Percentiles rank a stretch among this genome's conserved stretches.
These are phyloP conservation scores for Poeciliopsis infans DNA, from an alignment of 2,797 vertebrate species.

Conservation along the genomic window DNA sequence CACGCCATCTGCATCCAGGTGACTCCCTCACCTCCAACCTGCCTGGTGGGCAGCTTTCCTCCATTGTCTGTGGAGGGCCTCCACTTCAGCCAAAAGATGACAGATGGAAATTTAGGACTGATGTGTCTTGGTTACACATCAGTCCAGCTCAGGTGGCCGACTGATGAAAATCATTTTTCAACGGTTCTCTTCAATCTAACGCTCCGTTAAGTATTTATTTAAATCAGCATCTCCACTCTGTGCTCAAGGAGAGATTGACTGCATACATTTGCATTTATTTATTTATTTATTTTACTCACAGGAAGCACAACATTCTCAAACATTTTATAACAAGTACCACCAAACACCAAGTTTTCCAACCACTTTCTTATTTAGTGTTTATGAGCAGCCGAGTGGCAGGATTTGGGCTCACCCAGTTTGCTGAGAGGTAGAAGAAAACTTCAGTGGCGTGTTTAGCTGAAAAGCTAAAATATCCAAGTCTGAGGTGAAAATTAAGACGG, in stretches of 20 bases:
- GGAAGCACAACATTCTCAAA: neutral
- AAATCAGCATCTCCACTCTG: neutral
- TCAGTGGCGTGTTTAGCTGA: neutral
- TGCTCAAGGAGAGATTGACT: neutral
- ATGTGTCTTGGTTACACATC: neutral
- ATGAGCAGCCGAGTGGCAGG: neutral
- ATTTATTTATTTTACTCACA: neutral
- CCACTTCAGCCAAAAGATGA: neutral
- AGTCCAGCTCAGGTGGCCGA: neutral
- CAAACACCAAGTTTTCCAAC: neutral
- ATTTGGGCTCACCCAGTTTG: neutral
- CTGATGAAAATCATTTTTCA: neutral
- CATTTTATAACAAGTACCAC: neutral
- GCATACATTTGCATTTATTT: neutral
- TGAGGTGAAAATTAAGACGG: neutral
- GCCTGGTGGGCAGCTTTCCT: neutral
- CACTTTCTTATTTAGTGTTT: neutral
- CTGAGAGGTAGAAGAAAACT: neutral
- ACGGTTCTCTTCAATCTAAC: neutral
- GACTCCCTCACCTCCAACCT: neutral
- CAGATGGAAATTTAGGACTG: neutral
- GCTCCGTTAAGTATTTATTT: neutral
- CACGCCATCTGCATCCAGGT: slow-evolving; percentile 1
- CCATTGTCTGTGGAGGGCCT: slow-evolving; percentile 1
- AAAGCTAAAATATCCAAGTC: neutral